Evolutionary conservation across 1,140 invertebrate genomes (phyloP).

Genomic region (Rhynchophorus ferrugineus): DNA sequence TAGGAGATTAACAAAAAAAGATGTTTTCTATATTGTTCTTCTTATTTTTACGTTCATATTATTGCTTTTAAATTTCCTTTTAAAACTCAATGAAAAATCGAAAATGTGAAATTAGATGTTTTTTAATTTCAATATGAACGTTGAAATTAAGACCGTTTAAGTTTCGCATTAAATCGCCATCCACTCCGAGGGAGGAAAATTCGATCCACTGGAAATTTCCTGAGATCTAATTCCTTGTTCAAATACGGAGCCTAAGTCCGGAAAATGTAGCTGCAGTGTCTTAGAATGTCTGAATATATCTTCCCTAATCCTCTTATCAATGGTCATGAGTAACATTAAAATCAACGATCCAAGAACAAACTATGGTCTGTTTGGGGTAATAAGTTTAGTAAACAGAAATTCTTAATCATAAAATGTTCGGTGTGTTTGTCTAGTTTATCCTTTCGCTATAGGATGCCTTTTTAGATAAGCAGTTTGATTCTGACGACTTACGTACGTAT

Average conservation of each 20-base stretch:
- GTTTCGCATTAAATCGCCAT: no score
- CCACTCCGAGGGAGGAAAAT: no score
- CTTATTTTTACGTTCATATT: no score
- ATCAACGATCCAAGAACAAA: conserved; percentile 25
- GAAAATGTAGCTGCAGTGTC: conserved; percentile 22
- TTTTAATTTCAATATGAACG: no score
- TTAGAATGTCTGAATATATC: conserved; percentile 27
- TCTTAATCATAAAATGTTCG: neutral
- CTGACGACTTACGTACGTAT: no score
- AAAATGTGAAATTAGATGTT: no score
- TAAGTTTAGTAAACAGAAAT: neutral
- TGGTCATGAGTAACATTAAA: conserved; percentile 32
- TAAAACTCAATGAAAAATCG: no score
- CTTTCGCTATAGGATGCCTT: neutral
- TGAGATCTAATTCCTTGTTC: conserved; percentile 12
- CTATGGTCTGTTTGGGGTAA: conserved; percentile 4
- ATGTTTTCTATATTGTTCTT: no score
- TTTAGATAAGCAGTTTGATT: no score
- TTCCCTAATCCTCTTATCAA: conserved; percentile 30
- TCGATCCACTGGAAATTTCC: conserved; percentile 12
- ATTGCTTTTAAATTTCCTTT: no score
- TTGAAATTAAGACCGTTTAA: no score
- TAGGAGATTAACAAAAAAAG: no score
- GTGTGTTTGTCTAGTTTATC: neutral
- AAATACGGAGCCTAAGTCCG: conserved; percentile 12